Evolutionary conservation across 1,140 invertebrate genomes (phyloP), one percentile per base, ranked within the genome.

Genomic region (Cydia splendana): DNA sequence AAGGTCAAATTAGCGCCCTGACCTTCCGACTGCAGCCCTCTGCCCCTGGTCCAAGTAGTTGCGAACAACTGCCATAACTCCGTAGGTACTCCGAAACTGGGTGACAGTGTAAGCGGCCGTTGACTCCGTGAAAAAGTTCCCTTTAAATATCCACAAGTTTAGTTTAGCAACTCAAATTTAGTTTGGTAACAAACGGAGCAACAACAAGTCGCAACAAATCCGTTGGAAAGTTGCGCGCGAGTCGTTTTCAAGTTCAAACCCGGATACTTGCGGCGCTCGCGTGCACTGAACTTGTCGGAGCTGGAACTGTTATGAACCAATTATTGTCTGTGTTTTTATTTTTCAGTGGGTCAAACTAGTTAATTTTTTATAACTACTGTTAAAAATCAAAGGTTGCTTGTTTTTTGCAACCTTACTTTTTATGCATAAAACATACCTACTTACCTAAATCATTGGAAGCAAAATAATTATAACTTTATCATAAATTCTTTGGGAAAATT

Each of bases 121-220:
- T 93, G 91, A 93, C 91, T 93, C 86, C 89, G 90, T 89, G 91
- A 93, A 93, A 93, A 93, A 93, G 91, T 93, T 93, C 88, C 83
- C 89, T 93, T 93, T 93, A 92, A 93, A 93, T 92, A 93, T 93
- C 91, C 87, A 86, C 90, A 92, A 93, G 85, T 93, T 91, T 90
- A 93, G 91, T 93, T 91, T 89, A 92, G 89, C 88, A 92, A 93
- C 91, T 93, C 90, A 91, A 93, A 93, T 92, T 93, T 92, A 93
- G 91, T 93, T 93, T 86, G 86, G 87, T 86, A 92, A 92, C 91
- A 93, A 91, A 89, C 88, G 83, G 85, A 89, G 88, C 88, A 91
- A 91, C 89, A 92, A 91, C 91, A 92, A 92, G 88, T 92, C 88
- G 85, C 86, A 91, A 92, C 90, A 90, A 92, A 89, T 87, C 89